Evolutionary conservation across 2,113 vertebrate genomes (phyloP), one percentile per base, ranked within the genome.

Genomic region (Pogonocichla stellata): DNA sequence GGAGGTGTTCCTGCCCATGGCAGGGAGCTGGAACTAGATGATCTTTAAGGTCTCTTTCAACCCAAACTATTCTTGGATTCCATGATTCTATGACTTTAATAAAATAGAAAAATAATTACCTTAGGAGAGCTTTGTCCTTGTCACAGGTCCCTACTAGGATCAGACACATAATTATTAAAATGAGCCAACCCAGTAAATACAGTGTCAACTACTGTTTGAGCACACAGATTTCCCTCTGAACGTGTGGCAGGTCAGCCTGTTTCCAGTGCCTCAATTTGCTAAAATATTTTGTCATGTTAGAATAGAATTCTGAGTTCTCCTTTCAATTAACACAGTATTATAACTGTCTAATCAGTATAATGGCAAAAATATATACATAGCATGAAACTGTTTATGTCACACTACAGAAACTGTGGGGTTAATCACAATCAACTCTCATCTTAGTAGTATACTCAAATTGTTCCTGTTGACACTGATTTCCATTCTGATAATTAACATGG

Each of bases 401-500:
- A 40, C 9, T 65, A 12, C 10, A 33, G 75, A 73, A 92, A 15
- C 42, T 47, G 58, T 2, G 8, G 71, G 54, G 51, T 93, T 95
- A 92, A 80, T 70, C 3, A 2, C 33, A 80, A 34, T 58, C 42
- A 78, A 15, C 13, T 56, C 29, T 70, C 33, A 51, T 62, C 42
- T 93, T 80, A 23, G 48, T 31, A 74, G 67, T 74, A 90, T 94
- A 84, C 29, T 88, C 38, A 70, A 31, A 72, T 71, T 88, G 29
- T 70, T 96, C 38, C 72, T 94, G 29, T 88, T 92, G 85, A 95
- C 33, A 78, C 34, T 74, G 34, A 83, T 83, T 93, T 92, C 36
- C 61, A 75, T 45, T 85, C 43, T 65, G 38, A 80, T 86, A 86
- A 92, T 94, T 93, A 92, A 64, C 29, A 51, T 54, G 31, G 22